A percentile compares a stretch with the other conserved stretches of the same genome.
phyloP scores from a whole-genome alignment of 2,888 invertebrate species.

The Allolobophora icterica region DNA sequence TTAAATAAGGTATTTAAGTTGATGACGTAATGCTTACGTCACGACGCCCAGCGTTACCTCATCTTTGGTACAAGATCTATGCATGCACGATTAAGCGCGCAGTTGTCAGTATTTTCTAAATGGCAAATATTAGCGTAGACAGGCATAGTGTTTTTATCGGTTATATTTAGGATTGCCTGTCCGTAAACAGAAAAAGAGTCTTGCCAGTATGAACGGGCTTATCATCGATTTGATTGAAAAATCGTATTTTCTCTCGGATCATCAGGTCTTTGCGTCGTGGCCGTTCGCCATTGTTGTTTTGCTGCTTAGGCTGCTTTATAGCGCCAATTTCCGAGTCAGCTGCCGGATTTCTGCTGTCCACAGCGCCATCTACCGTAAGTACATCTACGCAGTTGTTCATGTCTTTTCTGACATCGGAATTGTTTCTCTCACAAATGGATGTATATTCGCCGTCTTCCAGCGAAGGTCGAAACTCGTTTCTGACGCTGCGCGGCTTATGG shows the following conservation, averaged over 20 bases:
- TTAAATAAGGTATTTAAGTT: background rate
- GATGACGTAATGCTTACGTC: background rate
- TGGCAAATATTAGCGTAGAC: background rate
- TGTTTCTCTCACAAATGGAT: background rate
- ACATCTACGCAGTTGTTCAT: background rate
- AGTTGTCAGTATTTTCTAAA: constrained; percentile 8
- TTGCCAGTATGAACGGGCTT: background rate
- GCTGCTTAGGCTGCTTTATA: background rate
- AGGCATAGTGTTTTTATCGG: background rate
- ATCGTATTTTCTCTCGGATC: constrained; percentile 24
- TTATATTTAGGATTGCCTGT: background rate
- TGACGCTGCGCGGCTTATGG: constrained; percentile 14
- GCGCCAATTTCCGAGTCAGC: background rate
- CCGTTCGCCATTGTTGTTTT: background rate
- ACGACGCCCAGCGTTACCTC: background rate
- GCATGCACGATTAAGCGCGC: background rate
- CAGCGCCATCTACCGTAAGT: background rate
- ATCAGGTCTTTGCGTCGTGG: constrained; percentile 14
- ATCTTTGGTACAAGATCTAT: background rate
- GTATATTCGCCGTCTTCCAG: background rate
- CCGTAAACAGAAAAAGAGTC: background rate
- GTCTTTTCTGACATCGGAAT: background rate
- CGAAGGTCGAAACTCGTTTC: background rate
- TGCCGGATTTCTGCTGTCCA: background rate
- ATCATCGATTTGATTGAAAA: constrained; percentile 26